Evolutionary conservation across 2,113 vertebrate genomes (phyloP).

Genomic region (Actinemys pallida): DNA sequence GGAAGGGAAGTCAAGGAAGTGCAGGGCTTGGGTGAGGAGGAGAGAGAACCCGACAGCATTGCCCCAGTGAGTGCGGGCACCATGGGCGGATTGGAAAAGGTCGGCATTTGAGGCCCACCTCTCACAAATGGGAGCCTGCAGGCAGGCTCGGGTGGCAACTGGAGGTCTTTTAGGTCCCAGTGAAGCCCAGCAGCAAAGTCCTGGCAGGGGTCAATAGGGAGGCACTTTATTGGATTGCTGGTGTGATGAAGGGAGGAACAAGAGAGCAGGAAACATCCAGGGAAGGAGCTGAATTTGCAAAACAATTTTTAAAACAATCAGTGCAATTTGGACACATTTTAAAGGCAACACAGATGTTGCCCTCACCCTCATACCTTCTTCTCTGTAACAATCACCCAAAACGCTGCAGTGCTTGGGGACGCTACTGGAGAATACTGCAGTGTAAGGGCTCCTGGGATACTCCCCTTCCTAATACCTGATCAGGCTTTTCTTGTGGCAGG

Average conservation of each 20-base stretch:
- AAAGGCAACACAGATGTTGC: not conserved
- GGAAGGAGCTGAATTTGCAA: not conserved
- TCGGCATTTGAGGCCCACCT: not conserved
- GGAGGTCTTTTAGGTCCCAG: not conserved
- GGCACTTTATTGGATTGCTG: not conserved
- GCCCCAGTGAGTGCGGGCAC: rapidly evolving
- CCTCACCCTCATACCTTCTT: not conserved
- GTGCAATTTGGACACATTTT: not conserved
- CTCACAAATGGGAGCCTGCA: not conserved
- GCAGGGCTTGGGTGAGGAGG: rapidly evolving
- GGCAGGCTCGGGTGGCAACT: not conserved
- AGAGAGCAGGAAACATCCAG: not conserved
- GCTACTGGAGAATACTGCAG: not conserved
- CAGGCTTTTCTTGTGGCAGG: not conserved
- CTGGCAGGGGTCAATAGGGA: not conserved
- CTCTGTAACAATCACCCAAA: not conserved
- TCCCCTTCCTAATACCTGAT: not conserved
- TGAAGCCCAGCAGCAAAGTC: not conserved
- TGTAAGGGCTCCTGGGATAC: not conserved
- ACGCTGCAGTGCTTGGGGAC: not conserved
- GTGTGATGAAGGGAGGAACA: not conserved
- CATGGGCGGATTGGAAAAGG: not conserved
- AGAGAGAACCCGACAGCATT: not conserved
- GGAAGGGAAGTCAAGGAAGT: not conserved
- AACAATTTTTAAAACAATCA: not conserved